These are phyloP conservation scores for Sebastes trivittatus DNA, from an alignment of 2,797 vertebrate genomes.

Conservation along the genomic window DNA sequence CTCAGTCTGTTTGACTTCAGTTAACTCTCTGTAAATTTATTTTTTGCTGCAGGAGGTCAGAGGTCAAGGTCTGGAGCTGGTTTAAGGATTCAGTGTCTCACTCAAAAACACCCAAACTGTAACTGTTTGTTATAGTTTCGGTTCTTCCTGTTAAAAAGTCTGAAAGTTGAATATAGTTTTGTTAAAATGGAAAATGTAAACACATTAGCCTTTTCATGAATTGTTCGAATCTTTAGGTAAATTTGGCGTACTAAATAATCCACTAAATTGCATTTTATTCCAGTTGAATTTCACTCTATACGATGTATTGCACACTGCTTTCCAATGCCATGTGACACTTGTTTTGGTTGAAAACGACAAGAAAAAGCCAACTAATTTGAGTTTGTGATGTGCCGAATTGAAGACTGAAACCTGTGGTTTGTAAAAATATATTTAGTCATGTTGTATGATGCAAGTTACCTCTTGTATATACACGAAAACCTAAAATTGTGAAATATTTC, in stretches of 20 bases:
- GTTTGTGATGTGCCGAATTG: neutral
- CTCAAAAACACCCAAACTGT: neutral
- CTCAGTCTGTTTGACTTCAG: neutral
- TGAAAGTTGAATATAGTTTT: neutral
- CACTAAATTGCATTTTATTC: neutral
- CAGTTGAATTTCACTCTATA: neutral
- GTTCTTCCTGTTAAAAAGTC: neutral
- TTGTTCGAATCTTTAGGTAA: neutral
- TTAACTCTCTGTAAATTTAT: neutral
- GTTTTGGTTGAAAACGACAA: neutral
- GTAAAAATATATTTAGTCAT: rapidly evolving
- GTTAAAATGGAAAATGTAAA: too few relatives aligned
- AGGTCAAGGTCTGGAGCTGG: neutral
- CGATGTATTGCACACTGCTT: neutral
- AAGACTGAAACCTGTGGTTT: rapidly evolving
- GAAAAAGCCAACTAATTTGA: too few relatives aligned
- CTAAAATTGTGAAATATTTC: rapidly evolving
- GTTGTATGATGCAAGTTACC: rapidly evolving
- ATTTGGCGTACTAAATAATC: neutral
- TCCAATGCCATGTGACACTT: neutral
- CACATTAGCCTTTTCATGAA: neutral
- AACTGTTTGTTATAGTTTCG: neutral
- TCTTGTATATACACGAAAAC: rapidly evolving
- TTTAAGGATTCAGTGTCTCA: neutral
- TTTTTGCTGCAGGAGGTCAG: neutral